Conservation (phyloP, 2,797 vertebrate species). For the Parambassis ranga region DNA sequence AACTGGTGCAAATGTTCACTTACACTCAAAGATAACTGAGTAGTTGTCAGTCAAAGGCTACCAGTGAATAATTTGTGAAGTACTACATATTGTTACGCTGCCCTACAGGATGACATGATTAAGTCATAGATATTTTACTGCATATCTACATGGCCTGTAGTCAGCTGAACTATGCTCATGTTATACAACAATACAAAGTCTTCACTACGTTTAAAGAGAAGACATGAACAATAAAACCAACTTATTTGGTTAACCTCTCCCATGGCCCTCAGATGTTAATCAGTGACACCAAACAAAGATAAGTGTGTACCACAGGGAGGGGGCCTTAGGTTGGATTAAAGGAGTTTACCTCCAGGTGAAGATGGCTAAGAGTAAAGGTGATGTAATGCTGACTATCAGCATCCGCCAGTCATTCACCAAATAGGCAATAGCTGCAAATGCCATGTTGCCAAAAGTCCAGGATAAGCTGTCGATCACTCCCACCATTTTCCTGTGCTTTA, state of each 20-base stretch:
- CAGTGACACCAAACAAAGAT: neutral
- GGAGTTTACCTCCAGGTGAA: conserved; percentile 82
- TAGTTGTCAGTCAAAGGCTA: too few relatives aligned
- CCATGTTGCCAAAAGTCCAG: conserved; percentile 74
- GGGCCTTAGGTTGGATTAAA: neutral
- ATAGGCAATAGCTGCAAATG: conserved; percentile 68
- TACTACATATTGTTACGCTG: too few relatives aligned
- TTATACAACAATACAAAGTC: too few relatives aligned
- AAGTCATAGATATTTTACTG: too few relatives aligned
- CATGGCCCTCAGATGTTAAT: neutral
- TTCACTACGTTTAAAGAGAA: too few relatives aligned
- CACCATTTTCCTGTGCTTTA: conserved; percentile 77
- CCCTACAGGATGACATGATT: too few relatives aligned
- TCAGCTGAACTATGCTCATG: too few relatives aligned
- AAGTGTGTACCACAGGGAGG: neutral
- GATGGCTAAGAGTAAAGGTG: conserved; percentile 80
- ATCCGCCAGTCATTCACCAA: conserved; percentile 74
- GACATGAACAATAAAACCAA: too few relatives aligned
- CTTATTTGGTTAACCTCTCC: neutral
- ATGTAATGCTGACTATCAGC: conserved; percentile 71
- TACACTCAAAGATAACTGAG: too few relatives aligned
- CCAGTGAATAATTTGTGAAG: too few relatives aligned
- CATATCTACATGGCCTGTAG: too few relatives aligned
- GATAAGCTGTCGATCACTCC: conserved; percentile 76
- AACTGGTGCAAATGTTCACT: too few relatives aligned